Percentiles rank a stretch among this genome's conserved stretches.
Evolutionary conservation across 1,140 invertebrate species (phyloP).

Genomic region (Drosophila lowei): DNA sequence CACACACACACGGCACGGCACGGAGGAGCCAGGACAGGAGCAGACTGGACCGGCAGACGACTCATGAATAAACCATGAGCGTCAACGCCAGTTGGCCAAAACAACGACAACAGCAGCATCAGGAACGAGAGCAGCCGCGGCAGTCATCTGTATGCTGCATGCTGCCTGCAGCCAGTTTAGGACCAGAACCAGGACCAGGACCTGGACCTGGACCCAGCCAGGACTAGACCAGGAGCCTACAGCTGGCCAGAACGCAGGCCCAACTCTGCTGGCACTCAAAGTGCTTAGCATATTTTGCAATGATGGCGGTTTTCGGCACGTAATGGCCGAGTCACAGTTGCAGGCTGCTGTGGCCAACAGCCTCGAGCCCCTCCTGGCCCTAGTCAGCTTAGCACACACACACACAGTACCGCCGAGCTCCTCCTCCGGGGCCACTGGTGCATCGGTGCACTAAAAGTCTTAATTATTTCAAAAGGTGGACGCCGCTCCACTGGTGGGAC

Average conservation of each 20-base stretch:
- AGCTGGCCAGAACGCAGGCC: background rate
- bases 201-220: background rate
- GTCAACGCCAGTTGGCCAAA: conserved; percentile 59
- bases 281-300: conserved; percentile 70
- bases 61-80: conserved; percentile 67
- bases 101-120: conserved; percentile 41
- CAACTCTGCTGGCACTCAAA: conserved; percentile 32
- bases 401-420: background rate
- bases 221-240: conserved; percentile 14
- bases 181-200: conserved; percentile 14
- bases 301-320: conserved; percentile 46
- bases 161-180: conserved; percentile 8
- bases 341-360: conserved; percentile 11
- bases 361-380: no score
- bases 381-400: background rate
- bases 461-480: conserved; percentile 66
- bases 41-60: conserved; percentile 11
- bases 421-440: background rate
- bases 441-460: conserved; percentile 54
- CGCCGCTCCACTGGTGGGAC: conserved; percentile 3
- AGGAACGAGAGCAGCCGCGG: conserved; percentile 7
- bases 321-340: conserved; percentile 44
- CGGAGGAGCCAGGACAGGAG: conserved; percentile 3
- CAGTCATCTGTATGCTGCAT: background rate
- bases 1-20: background rate